These are phyloP conservation scores for Climacteris rufus DNA, from an alignment of 2,113 vertebrate species.

Conservation along the genomic window DNA sequence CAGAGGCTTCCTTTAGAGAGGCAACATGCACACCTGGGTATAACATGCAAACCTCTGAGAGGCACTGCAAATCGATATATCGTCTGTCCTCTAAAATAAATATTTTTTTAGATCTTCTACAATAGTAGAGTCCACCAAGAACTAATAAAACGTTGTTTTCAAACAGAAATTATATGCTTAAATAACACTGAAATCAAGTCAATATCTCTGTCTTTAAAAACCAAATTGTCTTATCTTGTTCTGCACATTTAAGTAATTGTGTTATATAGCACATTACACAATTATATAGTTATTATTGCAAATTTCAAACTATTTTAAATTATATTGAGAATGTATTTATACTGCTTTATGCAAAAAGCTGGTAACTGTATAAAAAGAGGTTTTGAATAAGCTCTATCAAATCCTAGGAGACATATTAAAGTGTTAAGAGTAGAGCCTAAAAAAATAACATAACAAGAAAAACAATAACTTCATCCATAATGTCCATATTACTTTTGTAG, in stretches of 20 bases:
- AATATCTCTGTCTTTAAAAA: not conserved
- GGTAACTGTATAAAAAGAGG: not conserved
- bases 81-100: not conserved
- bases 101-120: not conserved
- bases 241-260: not conserved
- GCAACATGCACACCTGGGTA: not conserved
- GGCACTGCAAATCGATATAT: not conserved
- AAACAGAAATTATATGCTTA: not conserved
- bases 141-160: not conserved
- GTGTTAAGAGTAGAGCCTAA: not conserved
- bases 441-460: not conserved
- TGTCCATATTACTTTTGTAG: not conserved
- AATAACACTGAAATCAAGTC: not conserved
- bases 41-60: not conserved
- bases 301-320: not conserved
- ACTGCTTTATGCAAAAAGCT: not conserved
- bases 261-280: not conserved
- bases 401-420: not conserved
- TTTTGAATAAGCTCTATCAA: conserved; percentile 8
- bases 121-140: not conserved
- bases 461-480: not conserved
- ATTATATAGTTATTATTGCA: not conserved
- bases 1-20: not conserved
- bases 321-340: not conserved
- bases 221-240: not conserved